These are phyloP conservation scores for Austrofundulus limnaeus DNA, from an alignment of 2,113 vertebrate genomes.

Conservation along the genomic window DNA sequence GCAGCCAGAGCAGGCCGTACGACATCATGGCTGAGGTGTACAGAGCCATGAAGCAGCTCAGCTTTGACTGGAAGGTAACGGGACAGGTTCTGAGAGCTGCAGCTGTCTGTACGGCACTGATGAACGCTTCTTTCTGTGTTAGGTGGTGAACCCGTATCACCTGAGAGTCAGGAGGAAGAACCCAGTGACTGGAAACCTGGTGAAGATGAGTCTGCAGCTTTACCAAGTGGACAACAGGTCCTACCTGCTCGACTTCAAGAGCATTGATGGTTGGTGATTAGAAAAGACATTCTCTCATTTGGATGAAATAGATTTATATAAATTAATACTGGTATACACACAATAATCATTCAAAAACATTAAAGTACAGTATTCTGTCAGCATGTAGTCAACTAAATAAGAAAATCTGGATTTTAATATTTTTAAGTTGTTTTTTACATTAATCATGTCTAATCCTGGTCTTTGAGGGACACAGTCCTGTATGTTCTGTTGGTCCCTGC, in stretches of 20 bases:
- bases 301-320: no score
- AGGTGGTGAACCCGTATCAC: slow-evolving; percentile 97
- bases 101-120: not conserved
- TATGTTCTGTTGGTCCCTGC: no score
- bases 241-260: slow-evolving; percentile 98
- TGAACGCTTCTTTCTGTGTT: slow-evolving; percentile 2
- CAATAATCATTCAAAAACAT: no score
- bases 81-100: not conserved
- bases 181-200: slow-evolving; percentile 91
- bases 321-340: no score
- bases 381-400: no score
- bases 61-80: slow-evolving; percentile 95
- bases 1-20: slow-evolving; percentile 95
- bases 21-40: slow-evolving; percentile 99
- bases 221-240: slow-evolving; percentile 98
- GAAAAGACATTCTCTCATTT: not conserved
- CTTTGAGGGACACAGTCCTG: no score
- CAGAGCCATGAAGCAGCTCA: slow-evolving; percentile 94
- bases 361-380: no score
- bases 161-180: slow-evolving; percentile 94
- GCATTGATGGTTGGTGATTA: slow-evolving; percentile 88
- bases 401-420: no score
- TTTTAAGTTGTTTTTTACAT: no score
- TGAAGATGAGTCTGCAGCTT: slow-evolving; percentile 99
- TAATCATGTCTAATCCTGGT: no score